These are phyloP conservation scores for Drosophila neutralis DNA, from an alignment of 2,888 invertebrate genomes.

Conservation along the genomic window DNA sequence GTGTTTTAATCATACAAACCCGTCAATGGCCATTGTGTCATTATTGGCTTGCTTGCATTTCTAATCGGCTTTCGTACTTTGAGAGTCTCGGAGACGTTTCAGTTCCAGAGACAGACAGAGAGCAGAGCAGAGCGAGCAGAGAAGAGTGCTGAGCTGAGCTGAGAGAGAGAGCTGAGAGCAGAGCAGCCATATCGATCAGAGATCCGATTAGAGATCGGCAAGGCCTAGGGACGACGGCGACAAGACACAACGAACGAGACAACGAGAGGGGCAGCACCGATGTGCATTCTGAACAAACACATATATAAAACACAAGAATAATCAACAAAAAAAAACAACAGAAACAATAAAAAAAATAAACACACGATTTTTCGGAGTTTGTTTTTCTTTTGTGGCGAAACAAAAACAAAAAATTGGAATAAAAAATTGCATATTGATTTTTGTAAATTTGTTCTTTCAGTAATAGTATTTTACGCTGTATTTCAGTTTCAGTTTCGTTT, in stretches of 20 bases:
- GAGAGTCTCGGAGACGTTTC: conserved; percentile 68
- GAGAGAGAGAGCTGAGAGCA: conserved; percentile 36
- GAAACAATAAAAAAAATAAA: background rate
- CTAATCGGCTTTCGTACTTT: conserved; percentile 76
- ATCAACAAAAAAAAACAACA: background rate
- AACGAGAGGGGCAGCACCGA: conserved; percentile 55
- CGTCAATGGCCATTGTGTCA: conserved; percentile 64
- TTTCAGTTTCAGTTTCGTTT: conserved; percentile 28
- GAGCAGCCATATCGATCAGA: conserved; percentile 31
- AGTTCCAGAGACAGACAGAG: conserved; percentile 70
- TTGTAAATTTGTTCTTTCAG: conserved; percentile 15
- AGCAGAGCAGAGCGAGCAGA: conserved; percentile 56
- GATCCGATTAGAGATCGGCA: conserved; percentile 59
- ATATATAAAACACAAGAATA: conserved; percentile 64
- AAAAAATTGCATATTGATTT: conserved; percentile 25
- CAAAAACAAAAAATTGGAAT: conserved; percentile 26
- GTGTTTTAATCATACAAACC: conserved; percentile 78
- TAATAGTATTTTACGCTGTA: conserved; percentile 41
- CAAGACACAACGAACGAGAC: conserved; percentile 58
- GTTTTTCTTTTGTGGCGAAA: background rate
- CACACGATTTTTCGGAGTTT: conserved; percentile 45
- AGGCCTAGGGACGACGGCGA: conserved; percentile 57
- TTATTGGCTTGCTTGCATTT: conserved; percentile 72
- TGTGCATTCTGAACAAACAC: conserved; percentile 77
- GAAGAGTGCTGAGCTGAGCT: conserved; percentile 48